These are phyloP conservation scores for Heliothis subflexa DNA, from an alignment of 1,140 invertebrate genomes.

Conservation along the genomic window DNA sequence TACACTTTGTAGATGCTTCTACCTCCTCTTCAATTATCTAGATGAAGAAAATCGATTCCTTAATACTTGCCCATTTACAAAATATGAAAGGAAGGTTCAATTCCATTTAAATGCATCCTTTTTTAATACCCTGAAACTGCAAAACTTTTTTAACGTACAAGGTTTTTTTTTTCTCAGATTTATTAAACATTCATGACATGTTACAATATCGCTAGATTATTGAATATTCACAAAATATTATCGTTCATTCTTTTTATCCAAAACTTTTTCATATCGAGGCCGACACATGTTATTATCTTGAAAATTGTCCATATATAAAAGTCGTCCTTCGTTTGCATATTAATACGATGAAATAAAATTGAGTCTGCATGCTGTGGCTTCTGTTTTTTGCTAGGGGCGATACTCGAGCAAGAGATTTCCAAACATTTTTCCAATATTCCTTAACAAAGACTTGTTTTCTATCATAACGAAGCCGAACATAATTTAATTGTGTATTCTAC, in stretches of 20 bases:
- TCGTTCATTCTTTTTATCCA: constrained; percentile 1
- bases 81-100: neutral
- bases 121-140: no score
- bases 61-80: neutral
- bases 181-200: neutral
- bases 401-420: constrained; percentile 6
- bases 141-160: neutral
- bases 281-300: constrained; percentile 33
- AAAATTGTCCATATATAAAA: constrained; percentile 40
- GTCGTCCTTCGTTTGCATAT: constrained; percentile 34
- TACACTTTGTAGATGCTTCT: constrained; percentile 4
- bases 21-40: neutral
- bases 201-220: constrained; percentile 9
- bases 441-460: neutral
- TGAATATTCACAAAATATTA: constrained; percentile 16
- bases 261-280: constrained; percentile 16
- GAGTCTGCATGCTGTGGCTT: constrained; percentile 27
- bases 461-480: neutral
- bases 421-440: constrained; percentile 32
- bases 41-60: neutral
- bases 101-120: no score
- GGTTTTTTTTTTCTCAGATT: neutral
- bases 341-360: constrained; percentile 36
- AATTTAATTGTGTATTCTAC: neutral
- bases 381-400: constrained; percentile 20